Conservation (phyloP, 2,888 invertebrate species). For the Terebella lapidaria region DNA sequence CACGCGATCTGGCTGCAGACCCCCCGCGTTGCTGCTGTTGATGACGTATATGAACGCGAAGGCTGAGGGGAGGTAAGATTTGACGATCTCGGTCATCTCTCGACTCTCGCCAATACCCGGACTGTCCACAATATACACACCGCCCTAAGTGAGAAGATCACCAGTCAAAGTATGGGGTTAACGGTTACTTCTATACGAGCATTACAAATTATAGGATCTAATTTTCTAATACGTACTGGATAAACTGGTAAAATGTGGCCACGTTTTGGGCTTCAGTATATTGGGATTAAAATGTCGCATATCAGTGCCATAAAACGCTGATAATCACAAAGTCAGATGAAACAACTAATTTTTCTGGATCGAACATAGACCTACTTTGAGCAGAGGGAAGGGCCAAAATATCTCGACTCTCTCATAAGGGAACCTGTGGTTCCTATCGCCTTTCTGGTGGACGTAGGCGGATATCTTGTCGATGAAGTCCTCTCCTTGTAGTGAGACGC, state of each 20-base stretch:
- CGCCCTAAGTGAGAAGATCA: conserved; percentile 29
- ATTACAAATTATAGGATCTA: too few species aligned
- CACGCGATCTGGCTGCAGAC: conserved; percentile 38
- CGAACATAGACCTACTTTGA: conserved; percentile 9
- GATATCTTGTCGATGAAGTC: conserved; percentile 7
- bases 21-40: conserved; percentile 35
- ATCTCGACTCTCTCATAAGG: conserved; percentile 2
- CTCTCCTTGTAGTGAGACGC: conserved; percentile 7
- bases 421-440: conserved; percentile 9
- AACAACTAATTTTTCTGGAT: too few species aligned
- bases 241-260: too few species aligned
- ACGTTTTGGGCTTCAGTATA: too few species aligned
- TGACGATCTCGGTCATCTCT: conserved; percentile 29
- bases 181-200: too few species aligned
- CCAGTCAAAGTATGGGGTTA: too few species aligned
- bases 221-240: too few species aligned
- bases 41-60: conserved; percentile 43
- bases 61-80: conserved; percentile 33
- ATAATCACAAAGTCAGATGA: too few species aligned
- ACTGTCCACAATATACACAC: conserved; percentile 39
- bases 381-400: conserved; percentile 9
- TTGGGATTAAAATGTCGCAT: too few species aligned
- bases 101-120: conserved; percentile 39
- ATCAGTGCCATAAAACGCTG: too few species aligned
- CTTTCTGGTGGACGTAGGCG: conserved; percentile 19